Conservation (phyloP, 2,888 invertebrate genomes). For the Acleris sparsana region DNA sequence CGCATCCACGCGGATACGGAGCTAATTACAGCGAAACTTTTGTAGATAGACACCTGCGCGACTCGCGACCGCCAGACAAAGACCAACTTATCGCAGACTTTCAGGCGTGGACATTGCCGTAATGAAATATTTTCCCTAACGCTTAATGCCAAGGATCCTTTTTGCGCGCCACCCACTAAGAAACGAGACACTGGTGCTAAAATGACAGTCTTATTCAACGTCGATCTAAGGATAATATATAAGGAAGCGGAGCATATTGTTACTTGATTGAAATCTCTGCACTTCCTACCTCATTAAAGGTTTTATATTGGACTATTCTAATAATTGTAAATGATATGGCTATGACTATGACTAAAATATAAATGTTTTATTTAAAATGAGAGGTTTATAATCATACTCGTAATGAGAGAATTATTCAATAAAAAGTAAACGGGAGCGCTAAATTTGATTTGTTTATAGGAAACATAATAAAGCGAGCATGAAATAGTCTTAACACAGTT, state of each 20-base stretch:
- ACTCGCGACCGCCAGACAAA: conserved; percentile 76
- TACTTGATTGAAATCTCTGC: conserved; percentile 53
- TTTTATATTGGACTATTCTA: no score
- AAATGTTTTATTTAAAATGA: conserved; percentile 51
- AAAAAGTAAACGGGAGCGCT: not conserved
- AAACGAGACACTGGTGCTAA: conserved; percentile 58
- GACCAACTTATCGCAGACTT: conserved; percentile 78
- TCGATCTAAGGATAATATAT: conserved; percentile 64
- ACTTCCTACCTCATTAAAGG: conserved; percentile 51
- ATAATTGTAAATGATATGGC: no score
- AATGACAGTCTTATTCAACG: conserved; percentile 66
- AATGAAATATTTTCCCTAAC: conserved; percentile 60
- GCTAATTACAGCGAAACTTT: conserved; percentile 82
- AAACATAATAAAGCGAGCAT: conserved; percentile 39
- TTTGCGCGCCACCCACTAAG: conserved; percentile 46
- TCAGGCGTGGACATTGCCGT: conserved; percentile 60
- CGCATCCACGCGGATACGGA: conserved; percentile 76
- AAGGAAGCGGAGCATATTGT: conserved; percentile 57
- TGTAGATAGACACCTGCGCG: conserved; percentile 83
- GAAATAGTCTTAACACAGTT: conserved; percentile 60
- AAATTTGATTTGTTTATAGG: conserved; percentile 21
- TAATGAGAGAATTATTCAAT: conserved; percentile 6
- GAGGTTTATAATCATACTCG: conserved; percentile 38
- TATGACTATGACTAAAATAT: no score
- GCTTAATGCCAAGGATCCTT: conserved; percentile 48